These are phyloP conservation scores for Mesitornis unicolor DNA, from an alignment of 2,113 vertebrate genomes.

Conservation along the genomic window DNA sequence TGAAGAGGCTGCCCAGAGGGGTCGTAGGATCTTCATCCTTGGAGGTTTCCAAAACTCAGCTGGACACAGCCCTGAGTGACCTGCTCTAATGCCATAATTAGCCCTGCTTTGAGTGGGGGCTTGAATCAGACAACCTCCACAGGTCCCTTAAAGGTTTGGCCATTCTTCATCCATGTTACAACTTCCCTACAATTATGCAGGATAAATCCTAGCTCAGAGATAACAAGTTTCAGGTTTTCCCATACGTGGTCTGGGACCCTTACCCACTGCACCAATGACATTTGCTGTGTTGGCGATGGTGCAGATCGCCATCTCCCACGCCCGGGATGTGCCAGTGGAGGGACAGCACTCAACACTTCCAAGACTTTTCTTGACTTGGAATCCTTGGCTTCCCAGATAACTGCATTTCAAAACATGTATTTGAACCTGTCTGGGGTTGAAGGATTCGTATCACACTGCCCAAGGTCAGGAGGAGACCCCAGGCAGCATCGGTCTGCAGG, in stretches of 20 bases:
- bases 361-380: no score
- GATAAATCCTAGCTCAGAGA: not conserved
- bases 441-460: not conserved
- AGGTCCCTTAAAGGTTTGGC: not conserved
- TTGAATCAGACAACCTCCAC: not conserved
- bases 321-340: fast-evolving
- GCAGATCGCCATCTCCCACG: not conserved
- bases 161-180: not conserved
- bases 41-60: not conserved
- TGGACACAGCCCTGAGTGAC: not conserved
- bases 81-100: not conserved
- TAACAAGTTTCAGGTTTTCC: not conserved
- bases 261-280: not conserved
- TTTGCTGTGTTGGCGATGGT: fast-evolving
- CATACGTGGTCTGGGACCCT: fast-evolving
- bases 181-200: not conserved
- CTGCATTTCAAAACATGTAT: not conserved
- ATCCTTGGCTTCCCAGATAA: not conserved
- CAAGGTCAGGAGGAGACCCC: not conserved
- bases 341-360: not conserved
- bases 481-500: not conserved
- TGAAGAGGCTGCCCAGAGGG: not conserved
- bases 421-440: not conserved
- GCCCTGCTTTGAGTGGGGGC: not conserved
- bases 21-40: not conserved